Conservation (phyloP, 2,113 vertebrate genomes). For the Rhodinocichla rosea region DNA sequence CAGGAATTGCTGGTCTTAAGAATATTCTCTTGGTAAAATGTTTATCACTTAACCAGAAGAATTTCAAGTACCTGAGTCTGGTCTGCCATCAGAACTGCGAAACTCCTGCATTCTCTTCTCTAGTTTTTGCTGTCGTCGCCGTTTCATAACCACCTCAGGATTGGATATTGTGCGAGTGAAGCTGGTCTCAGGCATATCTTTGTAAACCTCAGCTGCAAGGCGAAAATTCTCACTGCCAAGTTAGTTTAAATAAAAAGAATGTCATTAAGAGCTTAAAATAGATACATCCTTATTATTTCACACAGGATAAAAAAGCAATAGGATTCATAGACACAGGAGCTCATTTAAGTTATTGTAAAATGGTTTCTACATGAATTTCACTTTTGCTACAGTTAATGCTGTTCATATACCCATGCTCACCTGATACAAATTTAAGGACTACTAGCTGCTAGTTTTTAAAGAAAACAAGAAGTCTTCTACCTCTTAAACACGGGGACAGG, state of each 20-base stretch:
- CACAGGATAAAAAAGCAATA: not conserved
- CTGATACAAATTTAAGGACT: not conserved
- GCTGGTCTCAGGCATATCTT: slow-evolving; percentile 99
- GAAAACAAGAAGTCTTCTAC: not conserved
- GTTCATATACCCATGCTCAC: not conserved
- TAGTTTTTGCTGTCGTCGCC: slow-evolving; percentile 92
- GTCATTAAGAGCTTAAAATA: not conserved
- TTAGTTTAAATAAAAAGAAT: not conserved
- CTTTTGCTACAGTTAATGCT: not conserved
- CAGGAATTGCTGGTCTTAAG: not conserved
- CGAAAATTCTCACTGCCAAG: slow-evolving; percentile 86
- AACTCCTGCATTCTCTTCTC: slow-evolving; percentile 98
- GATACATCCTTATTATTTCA: not conserved
- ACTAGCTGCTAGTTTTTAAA: not conserved
- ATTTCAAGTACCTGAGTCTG: slow-evolving; percentile 84
- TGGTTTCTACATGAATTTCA: not conserved
- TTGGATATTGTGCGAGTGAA: slow-evolving; percentile 98
- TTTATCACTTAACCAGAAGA: not conserved
- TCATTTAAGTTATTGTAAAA: not conserved
- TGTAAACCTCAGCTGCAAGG: slow-evolving; percentile 96
- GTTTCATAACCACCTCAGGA: slow-evolving; percentile 98
- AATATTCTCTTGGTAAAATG: not conserved
- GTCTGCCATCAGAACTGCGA: slow-evolving; percentile 91
- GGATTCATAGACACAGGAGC: not conserved
- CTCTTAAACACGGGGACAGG: not conserved